phyloP scores from a whole-genome alignment of 2,888 invertebrate genomes.

The Lycophotia porphyrea region DNA sequence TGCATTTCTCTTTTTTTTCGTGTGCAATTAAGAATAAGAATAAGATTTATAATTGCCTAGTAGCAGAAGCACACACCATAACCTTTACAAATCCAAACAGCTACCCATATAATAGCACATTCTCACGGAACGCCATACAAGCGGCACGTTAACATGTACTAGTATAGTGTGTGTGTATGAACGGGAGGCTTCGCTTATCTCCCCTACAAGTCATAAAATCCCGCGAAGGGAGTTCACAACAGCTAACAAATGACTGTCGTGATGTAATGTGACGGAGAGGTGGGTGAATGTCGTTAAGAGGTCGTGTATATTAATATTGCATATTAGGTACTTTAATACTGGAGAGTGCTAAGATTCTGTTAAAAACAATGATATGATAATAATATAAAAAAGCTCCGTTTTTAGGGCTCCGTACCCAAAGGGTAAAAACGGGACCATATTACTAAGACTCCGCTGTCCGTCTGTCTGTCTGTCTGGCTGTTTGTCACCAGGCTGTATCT shows the following conservation, averaged over 20 bases:
- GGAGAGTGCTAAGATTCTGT: not conserved
- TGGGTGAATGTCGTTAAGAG: not conserved
- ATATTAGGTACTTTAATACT: not conserved
- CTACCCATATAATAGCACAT: slow-evolving; percentile 31
- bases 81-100: not conserved
- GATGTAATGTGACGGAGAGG: not conserved
- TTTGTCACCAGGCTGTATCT: too few relatives aligned
- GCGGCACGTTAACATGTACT: not conserved
- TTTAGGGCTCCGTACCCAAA: too few relatives aligned
- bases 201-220: slow-evolving; percentile 49
- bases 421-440: too few relatives aligned
- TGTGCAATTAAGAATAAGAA: too few relatives aligned
- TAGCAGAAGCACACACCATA: not conserved
- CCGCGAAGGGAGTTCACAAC: slow-evolving; percentile 18
- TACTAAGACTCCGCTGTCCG: too few relatives aligned
- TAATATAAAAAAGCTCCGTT: too few relatives aligned
- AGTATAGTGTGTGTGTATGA: too few relatives aligned
- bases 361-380: too few relatives aligned
- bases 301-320: not conserved
- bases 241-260: slow-evolving; percentile 20
- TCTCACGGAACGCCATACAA: slow-evolving; percentile 21
- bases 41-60: not conserved
- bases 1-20: too few relatives aligned
- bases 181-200: slow-evolving; percentile 42
- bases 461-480: too few relatives aligned